phyloP scores from a whole-genome alignment of 2,113 vertebrate species.

The Cinclus cinclus region DNA sequence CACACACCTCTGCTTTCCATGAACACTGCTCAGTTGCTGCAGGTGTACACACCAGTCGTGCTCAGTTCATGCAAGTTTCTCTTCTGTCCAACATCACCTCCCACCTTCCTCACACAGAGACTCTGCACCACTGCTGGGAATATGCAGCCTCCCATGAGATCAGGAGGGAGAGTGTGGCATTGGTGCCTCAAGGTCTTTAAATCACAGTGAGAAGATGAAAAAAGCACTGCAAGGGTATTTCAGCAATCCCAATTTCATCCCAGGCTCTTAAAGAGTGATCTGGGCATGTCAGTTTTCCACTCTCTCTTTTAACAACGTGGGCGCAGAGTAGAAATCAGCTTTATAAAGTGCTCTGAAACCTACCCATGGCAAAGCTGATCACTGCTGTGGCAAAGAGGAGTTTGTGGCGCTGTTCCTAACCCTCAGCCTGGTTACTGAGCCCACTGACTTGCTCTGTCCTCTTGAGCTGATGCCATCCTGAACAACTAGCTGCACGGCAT shows the following conservation, averaged over 20 bases:
- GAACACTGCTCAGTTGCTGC: background rate
- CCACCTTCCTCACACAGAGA: background rate
- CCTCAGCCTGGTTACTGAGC: background rate
- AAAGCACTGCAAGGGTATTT: background rate
- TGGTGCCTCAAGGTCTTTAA: background rate
- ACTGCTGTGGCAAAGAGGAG: background rate
- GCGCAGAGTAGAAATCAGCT: background rate
- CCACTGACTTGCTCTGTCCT: background rate
- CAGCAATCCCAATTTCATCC: background rate
- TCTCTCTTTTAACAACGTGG: background rate
- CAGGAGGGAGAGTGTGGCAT: background rate
- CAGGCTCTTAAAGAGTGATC: background rate
- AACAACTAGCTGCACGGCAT: background rate
- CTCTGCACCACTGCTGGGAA: background rate
- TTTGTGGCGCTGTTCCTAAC: background rate
- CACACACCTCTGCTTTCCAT: background rate
- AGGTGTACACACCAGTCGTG: rapidly evolving
- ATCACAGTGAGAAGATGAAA: background rate
- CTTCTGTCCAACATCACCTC: background rate
- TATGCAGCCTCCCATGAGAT: rapidly evolving
- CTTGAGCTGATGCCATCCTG: background rate
- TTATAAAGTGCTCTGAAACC: background rate
- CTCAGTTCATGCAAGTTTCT: background rate
- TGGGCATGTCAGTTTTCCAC: background rate
- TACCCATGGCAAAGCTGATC: background rate